A percentile compares a stretch with the other conserved stretches of the same genome.
Evolutionary conservation across 2,797 vertebrate genomes (phyloP).

Genomic region (Platyrinchus mystaceus): DNA sequence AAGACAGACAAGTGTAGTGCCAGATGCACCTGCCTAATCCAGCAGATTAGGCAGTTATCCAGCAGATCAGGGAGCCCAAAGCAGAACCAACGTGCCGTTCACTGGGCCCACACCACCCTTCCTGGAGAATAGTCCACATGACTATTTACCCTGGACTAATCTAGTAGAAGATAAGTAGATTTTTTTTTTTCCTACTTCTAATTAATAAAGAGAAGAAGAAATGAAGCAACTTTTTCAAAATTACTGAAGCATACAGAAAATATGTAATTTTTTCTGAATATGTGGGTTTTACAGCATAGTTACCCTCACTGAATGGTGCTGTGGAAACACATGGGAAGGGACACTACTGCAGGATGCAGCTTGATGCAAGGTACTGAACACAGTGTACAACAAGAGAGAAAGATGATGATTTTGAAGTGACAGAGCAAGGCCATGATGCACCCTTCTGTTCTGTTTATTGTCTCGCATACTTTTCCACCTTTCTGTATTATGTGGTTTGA

Average conservation of each 20-base stretch:
- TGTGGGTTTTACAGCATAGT: neutral
- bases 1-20: neutral
- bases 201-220: neutral
- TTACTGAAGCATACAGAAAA: neutral
- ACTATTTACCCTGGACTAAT: neutral
- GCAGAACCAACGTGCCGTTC: neutral
- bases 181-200: neutral
- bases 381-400: neutral
- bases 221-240: neutral
- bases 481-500: fast-evolving
- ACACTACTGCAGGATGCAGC: neutral
- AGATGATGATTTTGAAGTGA: neutral
- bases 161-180: neutral
- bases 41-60: neutral
- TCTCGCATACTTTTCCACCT: neutral
- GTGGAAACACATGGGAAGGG: neutral
- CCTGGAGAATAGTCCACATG: neutral
- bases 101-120: neutral
- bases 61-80: neutral
- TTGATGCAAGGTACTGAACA: neutral
- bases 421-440: neutral
- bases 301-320: fast-evolving
- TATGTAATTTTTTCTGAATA: neutral
- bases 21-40: neutral
- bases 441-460: neutral